These are phyloP conservation scores for Lepidurus couesii DNA, from an alignment of 1,140 invertebrate species.

Conservation along the genomic window DNA sequence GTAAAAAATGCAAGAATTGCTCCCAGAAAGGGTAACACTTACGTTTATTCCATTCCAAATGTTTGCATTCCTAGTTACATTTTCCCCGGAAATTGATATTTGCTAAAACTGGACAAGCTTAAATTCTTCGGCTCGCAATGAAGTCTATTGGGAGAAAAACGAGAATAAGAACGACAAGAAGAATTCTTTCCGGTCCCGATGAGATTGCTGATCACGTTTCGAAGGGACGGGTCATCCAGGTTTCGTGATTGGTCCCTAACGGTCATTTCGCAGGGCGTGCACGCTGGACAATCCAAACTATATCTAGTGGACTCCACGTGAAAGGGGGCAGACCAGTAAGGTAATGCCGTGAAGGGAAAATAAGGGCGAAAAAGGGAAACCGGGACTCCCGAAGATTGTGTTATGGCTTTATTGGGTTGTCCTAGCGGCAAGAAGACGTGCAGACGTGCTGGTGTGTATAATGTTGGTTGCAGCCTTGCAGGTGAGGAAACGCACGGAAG, in stretches of 20 bases:
- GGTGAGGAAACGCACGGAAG: neutral
- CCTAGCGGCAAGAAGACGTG: neutral
- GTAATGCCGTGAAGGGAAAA: neutral
- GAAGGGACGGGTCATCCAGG: slow-evolving; percentile 20
- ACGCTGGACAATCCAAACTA: neutral
- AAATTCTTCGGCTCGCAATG: too few species aligned
- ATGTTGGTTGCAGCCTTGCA: neutral
- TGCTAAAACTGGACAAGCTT: too few species aligned
- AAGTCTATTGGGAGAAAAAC: neutral
- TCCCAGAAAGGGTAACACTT: neutral
- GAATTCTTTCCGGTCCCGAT: neutral
- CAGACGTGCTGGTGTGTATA: neutral
- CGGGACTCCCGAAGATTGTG: neutral
- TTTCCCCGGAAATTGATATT: too few species aligned
- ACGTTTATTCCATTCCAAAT: neutral
- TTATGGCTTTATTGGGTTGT: slow-evolving; percentile 17
- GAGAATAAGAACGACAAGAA: neutral
- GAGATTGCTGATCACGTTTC: slow-evolving; percentile 18
- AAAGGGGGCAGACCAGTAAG: neutral
- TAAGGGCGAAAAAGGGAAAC: neutral
- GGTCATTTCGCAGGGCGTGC: slow-evolving; percentile 16
- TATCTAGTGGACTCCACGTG: neutral
- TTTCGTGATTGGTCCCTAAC: slow-evolving; percentile 8
- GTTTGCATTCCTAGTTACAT: too few species aligned
- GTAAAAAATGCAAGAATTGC: neutral